phyloP scores from a whole-genome alignment of 30 jellyfish, hydroid and myxozoan species.

The Pseudorhiza aurosa region DNA sequence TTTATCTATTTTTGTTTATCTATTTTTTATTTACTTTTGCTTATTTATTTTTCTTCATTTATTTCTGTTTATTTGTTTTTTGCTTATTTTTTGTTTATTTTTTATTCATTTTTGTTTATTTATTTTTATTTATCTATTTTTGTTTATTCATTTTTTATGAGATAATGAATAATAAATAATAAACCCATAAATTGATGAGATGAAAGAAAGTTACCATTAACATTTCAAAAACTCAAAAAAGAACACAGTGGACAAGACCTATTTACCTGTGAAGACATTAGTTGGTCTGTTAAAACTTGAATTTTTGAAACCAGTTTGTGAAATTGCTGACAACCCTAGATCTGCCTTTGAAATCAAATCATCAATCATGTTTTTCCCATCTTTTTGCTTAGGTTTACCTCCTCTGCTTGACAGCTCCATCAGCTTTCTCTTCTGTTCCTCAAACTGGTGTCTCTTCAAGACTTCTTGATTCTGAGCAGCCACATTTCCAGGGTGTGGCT shows the following conservation, averaged over 20 bases:
- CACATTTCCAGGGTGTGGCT: neutral
- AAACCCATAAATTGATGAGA: no score
- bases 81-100: no score
- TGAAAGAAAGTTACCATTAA: no score
- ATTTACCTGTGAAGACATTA: constrained; percentile 19
- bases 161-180: no score
- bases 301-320: neutral
- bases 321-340: constrained; percentile 38
- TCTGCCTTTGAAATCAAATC: constrained; percentile 55
- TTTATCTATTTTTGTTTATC: no score
- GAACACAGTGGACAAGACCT: neutral
- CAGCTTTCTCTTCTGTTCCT: constrained; percentile 57
- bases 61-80: no score
- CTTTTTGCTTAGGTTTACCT: constrained; percentile 19
- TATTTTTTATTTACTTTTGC: no score
- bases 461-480: constrained; percentile 23
- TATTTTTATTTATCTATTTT: no score
- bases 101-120: no score
- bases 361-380: constrained; percentile 53
- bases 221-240: no score
- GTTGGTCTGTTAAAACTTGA: neutral
- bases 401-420: constrained; percentile 56
- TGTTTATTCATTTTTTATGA: no score
- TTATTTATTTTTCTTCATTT: no score
- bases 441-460: constrained; percentile 45